Base-by-base conservation (phyloP, 2,888 invertebrate genomes). In the Dyspetes luteomarginatus region DNA sequence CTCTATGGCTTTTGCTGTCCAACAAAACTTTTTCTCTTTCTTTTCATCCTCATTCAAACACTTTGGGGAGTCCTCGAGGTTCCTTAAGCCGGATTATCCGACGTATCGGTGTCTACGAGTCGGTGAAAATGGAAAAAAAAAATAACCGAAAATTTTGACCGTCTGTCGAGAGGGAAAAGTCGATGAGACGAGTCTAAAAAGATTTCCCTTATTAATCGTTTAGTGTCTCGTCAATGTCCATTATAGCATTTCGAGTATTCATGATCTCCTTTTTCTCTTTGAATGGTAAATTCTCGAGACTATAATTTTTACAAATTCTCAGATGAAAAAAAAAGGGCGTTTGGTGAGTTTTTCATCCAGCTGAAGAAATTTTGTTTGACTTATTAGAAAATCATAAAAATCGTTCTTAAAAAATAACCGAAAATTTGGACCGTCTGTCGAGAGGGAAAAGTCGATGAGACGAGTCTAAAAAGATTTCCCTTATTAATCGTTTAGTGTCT, bases 31-130 rank as follows among this genome's bases (percentile, higher is more conserved):
- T 9, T 71, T 69, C 26, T 76, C 30, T 22, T 64, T 75, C 75
- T 73, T 79, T 85, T 82, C 81, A 85, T 86, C 85, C 84, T 84
- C 85, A 86, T 88, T 88, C 88, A 83, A 81, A 81, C 82, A 64
- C 67, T 74, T 83, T 69, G 85, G 84, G 83, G 84, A 85, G 85
- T 81, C 84, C 81, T 78, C 71, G 87, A 85, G 81, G 81, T 86
- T 86, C 83, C 81, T 83, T 91, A 91, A 92, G 91, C 91, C 88
- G 91, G 91, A 92, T 92, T 89, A 92, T 91, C 91, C 89, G 85
- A 52, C 67, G 78, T 81, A 78, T 75, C 79, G 74, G 45, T 75
- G 73, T 64, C 74, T 36, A 60, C 76, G 30, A 78, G 78, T 64
- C 64, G 68, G 64, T n/a, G n/a, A 28, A 50, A 36, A 73, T 24